Base-by-base conservation (phyloP, 1,140 invertebrate genomes). In the Amphibalanus amphitrite region DNA sequence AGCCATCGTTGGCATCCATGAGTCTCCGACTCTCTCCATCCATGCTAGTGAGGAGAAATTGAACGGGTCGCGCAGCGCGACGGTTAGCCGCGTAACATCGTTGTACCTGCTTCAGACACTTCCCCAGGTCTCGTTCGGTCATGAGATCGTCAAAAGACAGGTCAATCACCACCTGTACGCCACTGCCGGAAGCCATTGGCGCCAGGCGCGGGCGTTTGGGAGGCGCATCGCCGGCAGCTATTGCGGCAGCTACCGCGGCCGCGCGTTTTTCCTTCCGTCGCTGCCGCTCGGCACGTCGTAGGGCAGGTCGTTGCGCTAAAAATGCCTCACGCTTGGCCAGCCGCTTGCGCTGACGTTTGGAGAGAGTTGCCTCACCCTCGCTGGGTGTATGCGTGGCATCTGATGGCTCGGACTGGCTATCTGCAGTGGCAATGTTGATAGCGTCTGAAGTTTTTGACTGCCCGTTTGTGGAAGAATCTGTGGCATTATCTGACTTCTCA, bases 61-160 rank as follows among this genome's bases (percentile, higher is more conserved):
- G 90, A 74, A 96, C 79, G 0, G 97, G 96, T 74, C 89, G 84
- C 26, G 78, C 72, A 15, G 89, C 86, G 77, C 94, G 82, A 78
- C 97, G 85, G 79, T 98, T 99, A 68, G 91, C 84, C 17, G 93
- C 90, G 78, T 98, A 98, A 78, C 95, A 95, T 72, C 92, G 85
- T 73, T 92, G 83, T 74, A 98, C 86, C 83, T 99, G 97, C 81
- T 97, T 95, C 8, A 91, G 86, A 73, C 93, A 88, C 85, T 96
- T 96, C 69, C 85, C 86, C 72, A 95, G 85, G 80, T 95, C 92
- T 80, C 92, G 93, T 75, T 92, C 87, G 75, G 86, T 88, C 94
- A 97, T 97, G 69, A 93, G 82, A 72, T 93, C 82, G 79, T 96
- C 93, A 80, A 95, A 96, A 75, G 92, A 91, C 77, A 97, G 86